Conservation (phyloP, 2,113 vertebrate genomes). For the Beaufortia kweichowensis region DNA sequence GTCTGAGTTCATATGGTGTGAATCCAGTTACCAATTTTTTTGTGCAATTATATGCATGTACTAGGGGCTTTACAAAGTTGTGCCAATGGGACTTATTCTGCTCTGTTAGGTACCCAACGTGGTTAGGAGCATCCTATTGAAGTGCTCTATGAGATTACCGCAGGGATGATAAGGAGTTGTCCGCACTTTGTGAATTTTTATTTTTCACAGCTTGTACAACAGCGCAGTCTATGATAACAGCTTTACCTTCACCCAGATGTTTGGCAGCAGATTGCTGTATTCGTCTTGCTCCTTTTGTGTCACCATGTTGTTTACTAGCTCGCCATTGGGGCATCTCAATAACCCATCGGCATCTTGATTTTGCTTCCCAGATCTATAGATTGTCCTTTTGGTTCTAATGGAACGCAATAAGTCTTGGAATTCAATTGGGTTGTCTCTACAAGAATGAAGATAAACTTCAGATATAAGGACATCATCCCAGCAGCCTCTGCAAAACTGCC, state of each 20-base stretch:
- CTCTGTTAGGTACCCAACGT: not conserved
- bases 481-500: slow-evolving; percentile 1
- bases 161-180: not conserved
- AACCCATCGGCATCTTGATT: no score
- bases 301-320: not conserved
- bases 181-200: not conserved
- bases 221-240: not conserved
- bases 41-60: no score
- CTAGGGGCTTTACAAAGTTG: not conserved
- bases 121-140: not conserved
- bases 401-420: not conserved
- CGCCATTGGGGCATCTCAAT: no score
- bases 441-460: not conserved
- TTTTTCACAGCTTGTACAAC: slow-evolving; percentile 29
- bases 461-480: slow-evolving; percentile 7
- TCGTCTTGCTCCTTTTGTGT: not conserved
- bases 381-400: not conserved
- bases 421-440: not conserved
- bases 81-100: not conserved
- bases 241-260: not conserved
- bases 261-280: not conserved
- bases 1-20: no score
- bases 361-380: slow-evolving; percentile 11
- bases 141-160: not conserved
- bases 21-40: no score